Percentiles rank a stretch among this genome's conserved stretches.
Evolutionary conservation across 2,113 vertebrate genomes (phyloP).

Genomic region (Podiceps cristatus): DNA sequence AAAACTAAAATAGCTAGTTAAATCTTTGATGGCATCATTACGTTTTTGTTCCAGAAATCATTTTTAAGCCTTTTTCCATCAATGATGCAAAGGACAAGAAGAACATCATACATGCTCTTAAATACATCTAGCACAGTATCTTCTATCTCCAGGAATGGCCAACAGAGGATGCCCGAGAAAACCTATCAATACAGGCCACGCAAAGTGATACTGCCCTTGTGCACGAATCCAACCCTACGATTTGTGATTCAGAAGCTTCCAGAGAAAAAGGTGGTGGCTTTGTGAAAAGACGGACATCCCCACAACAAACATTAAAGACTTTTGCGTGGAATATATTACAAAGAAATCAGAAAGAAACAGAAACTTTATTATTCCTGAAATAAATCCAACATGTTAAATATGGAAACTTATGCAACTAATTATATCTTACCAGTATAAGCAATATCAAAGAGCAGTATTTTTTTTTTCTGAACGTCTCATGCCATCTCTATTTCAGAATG

Average conservation of each 20-base stretch:
- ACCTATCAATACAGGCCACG: background rate
- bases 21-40: background rate
- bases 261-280: background rate
- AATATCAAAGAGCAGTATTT: background rate
- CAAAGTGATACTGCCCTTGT: background rate
- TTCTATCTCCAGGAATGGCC: background rate
- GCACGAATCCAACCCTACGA: background rate
- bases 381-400: slow-evolving; percentile 11
- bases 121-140: background rate
- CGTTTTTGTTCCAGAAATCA: background rate
- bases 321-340: background rate
- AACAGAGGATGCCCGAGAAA: background rate
- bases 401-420: slow-evolving; percentile 24
- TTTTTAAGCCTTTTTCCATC: background rate
- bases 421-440: slow-evolving; percentile 7
- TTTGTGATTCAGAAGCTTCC: background rate
- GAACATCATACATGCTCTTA: background rate
- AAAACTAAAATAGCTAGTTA: background rate
- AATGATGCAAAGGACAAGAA: background rate
- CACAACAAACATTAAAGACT: background rate
- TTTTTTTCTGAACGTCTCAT: background rate
- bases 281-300: background rate
- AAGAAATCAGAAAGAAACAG: background rate
- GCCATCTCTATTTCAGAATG: slow-evolving; percentile 18
- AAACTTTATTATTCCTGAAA: slow-evolving; percentile 19